Conservation (phyloP, 2,888 invertebrate species). For the Agonopterix heracliana region DNA sequence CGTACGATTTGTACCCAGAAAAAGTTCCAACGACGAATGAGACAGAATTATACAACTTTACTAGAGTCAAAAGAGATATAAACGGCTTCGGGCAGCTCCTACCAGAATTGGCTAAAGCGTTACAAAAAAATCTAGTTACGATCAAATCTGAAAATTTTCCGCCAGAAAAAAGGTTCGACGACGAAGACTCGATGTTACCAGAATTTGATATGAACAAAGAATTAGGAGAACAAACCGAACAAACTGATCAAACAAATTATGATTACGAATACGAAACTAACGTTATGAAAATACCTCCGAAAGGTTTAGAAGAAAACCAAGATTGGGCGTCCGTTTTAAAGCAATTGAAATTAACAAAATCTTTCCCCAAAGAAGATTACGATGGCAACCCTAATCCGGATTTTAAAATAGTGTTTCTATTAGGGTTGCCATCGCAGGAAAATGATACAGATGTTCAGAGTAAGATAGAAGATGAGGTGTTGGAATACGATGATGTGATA, state of each 20-base stretch:
- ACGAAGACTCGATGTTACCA: conserved; percentile 41
- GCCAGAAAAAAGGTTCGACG: conserved; percentile 46
- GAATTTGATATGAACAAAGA: conserved; percentile 66
- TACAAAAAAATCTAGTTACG: conserved; percentile 38
- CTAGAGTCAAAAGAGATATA: conserved; percentile 39
- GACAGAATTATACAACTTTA: conserved; percentile 10
- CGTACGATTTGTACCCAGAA: conserved; percentile 43
- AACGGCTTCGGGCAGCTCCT: conserved; percentile 43
- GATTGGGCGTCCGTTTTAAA: conserved; percentile 33
- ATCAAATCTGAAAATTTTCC: conserved; percentile 34
- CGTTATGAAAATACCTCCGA: conserved; percentile 66
- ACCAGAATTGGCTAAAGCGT: conserved; percentile 53
- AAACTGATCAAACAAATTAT: conserved; percentile 14
- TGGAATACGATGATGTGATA: conserved; percentile 83
- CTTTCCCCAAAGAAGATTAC: conserved; percentile 15
- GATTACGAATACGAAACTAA: conserved; percentile 56
- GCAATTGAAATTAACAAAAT: conserved; percentile 38
- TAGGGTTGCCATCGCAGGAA: conserved; percentile 78
- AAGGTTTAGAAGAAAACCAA: conserved; percentile 45
- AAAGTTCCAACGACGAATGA: conserved; percentile 11
- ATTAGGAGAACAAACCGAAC: conserved; percentile 39
- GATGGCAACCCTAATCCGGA: conserved; percentile 33
- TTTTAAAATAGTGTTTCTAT: conserved; percentile 63
- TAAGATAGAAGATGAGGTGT: conserved; percentile 80
- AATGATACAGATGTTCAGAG: conserved; percentile 76